Conservation (phyloP, 2,113 vertebrate genomes). For the Gallinago media region DNA sequence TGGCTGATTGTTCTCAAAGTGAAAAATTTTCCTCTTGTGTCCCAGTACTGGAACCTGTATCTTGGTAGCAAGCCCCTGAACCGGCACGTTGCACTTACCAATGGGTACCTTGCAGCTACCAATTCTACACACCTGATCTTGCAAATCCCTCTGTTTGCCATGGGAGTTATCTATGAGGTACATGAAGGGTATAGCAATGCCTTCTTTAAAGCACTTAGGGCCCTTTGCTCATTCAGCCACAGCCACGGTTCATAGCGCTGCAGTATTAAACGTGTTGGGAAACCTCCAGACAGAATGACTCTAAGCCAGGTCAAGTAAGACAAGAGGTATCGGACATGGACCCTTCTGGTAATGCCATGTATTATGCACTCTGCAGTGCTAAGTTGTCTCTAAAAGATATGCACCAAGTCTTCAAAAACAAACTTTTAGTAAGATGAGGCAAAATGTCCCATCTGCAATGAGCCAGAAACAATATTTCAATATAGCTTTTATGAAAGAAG, state of each 20-base stretch:
- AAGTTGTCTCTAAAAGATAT: neutral
- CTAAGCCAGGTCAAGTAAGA: neutral
- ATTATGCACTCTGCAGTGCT: neutral
- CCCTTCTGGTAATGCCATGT: neutral
- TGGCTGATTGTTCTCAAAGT: no score
- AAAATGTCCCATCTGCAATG: slow-evolving; percentile 21
- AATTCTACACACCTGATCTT: slow-evolving; percentile 57
- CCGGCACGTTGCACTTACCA: neutral
- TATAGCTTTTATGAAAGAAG: slow-evolving; percentile 16
- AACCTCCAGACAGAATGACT: neutral
- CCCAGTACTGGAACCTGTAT: slow-evolving; percentile 56
- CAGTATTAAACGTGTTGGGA: neutral
- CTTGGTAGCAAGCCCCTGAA: slow-evolving; percentile 43
- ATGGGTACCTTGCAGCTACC: slow-evolving; percentile 31
- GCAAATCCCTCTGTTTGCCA: slow-evolving; percentile 63
- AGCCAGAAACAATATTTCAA: slow-evolving; percentile 45
- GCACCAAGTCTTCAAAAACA: slow-evolving; percentile 4
- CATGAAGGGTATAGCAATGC: neutral
- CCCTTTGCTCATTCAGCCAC: neutral
- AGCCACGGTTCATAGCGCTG: neutral
- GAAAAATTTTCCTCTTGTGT: no score
- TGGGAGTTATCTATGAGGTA: slow-evolving; percentile 65
- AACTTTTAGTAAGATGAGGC: slow-evolving; percentile 38
- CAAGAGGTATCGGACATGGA: neutral
- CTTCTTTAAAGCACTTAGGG: neutral